Evolutionary conservation across 2,888 invertebrate species (phyloP).

Genomic region (Hyposoter didymator): DNA sequence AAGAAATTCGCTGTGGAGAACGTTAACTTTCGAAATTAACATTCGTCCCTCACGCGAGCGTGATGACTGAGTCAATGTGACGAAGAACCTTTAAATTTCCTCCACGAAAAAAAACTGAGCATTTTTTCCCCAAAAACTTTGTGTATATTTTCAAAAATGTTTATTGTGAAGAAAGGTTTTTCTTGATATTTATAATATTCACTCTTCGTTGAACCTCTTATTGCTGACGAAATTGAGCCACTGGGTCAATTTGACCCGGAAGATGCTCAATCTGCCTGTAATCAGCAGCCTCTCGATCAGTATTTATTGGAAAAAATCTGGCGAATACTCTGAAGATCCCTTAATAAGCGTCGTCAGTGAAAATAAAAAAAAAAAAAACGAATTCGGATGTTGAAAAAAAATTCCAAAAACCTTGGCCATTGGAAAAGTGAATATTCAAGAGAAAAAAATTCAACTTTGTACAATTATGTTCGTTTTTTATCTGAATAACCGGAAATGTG

Average conservation of each 20-base stretch:
- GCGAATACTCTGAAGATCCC: background rate
- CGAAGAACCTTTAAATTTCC: too few relatives aligned
- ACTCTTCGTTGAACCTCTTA: background rate
- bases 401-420: background rate
- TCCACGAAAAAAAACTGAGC: too few relatives aligned
- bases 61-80: too few relatives aligned
- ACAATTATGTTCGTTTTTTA: background rate
- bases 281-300: background rate
- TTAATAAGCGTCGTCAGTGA: background rate
- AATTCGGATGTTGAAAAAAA: background rate
- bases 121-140: background rate
- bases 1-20: background rate
- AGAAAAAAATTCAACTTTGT: background rate
- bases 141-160: background rate
- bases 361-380: background rate
- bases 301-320: background rate
- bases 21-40: background rate
- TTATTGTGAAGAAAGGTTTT: background rate
- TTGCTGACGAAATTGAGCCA: background rate
- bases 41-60: background rate
- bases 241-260: background rate
- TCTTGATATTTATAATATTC: background rate
- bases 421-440: background rate
- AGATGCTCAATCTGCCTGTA: background rate
- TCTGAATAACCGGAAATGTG: background rate